Evolutionary conservation across 2,888 invertebrate genomes (phyloP), one percentile per base, ranked within the genome.

Genomic region (Lasioglossum malachurum): DNA sequence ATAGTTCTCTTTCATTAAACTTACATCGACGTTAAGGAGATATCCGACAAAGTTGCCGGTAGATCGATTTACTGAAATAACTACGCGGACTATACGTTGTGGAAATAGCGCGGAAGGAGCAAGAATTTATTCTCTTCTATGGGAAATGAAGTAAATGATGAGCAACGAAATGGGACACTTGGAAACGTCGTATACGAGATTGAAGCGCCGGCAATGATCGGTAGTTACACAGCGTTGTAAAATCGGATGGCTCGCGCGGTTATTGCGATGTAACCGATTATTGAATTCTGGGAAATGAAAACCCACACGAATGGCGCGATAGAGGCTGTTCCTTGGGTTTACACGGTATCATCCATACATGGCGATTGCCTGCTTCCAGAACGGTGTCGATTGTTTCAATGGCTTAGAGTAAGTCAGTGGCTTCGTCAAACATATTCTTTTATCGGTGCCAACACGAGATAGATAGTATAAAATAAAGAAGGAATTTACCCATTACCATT

Each of bases 231-330:
- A 75, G 75, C 79, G 78, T 82, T 82, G 82, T 90, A 87, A 90
- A 91, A 91, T 87, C 77, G 90, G 88, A 91, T 76, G 76, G 86
- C 41, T 74, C 73, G 78, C 73, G 78, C 80, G 80, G 88, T 88
- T 91, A 91, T 88, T 89, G 89, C 90, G 76, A 84, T 89, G 92
- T 92, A 91, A 92, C 89, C 92, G 91, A 90, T 91, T 89, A 91
- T 91, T 92, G 91, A 91, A 92, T 92, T 92, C 71, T 85, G 83
- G 76, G 87, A 87, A 93, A 92, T 90, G 92, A 92, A 91, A 91
- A 84, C 92, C 90, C 84, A 87, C 88, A 88, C 86, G 87, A 83
- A 80, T 86, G n/a, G 57, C 80, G 78, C 80, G 75, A 57, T 76
- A 80, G 72, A 72, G 41, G 74, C 75, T 67, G 35, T 81, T 90